Evolutionary conservation across 1,140 invertebrate species (phyloP), one percentile per base, ranked within the genome.

Genomic region (Acromyrmex heyeri): DNA sequence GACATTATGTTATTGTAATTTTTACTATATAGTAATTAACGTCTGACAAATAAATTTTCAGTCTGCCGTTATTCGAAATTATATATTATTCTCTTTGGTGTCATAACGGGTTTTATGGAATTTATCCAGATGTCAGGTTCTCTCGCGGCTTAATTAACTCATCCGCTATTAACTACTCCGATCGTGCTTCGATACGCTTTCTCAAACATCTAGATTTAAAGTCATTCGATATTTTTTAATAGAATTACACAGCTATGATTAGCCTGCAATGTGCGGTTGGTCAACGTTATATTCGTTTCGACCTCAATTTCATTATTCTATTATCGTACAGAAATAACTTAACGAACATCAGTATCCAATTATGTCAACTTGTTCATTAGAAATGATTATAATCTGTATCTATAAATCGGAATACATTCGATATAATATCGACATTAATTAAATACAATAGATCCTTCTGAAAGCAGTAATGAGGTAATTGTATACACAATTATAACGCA

Each of bases 131-230:
- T 34, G 59, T 65, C 44, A 65, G 24, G 18, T 65, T n/a, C 24
- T 65, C 59, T 50, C 59, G 14, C 21, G 8, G 24, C 38, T 77
- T 77, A 78, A 78, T 78, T 78, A 78, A 78, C 61, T 64, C 18
- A 27, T 48, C 10, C 59, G 5, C 3, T 59, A 24, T 21, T 34
- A 59, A 16, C 30, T 75, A 59, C 1, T 59, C 16, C n/a, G 12
- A 59, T 75, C 72, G 30, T 38, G 34, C 38, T 44, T 44, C 38
- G 12, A 75, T 30, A 69, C 21, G 38, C 14, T 69, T 48, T 16
- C 21, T 69, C 65, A 69, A 59, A 44, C 55, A 38, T 75, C 55
- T 24, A 75, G 55, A 75, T 75, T 75, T 59, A 24, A 38, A 75
- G 30, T 59, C 21, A 75, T 38, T 59, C n/a, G 14, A 38, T 59